A percentile compares a stretch with the other conserved stretches of the same genome.
phyloP scores from a whole-genome alignment of 2,888 invertebrate species.

The Caenorhabditis auriculariae region DNA sequence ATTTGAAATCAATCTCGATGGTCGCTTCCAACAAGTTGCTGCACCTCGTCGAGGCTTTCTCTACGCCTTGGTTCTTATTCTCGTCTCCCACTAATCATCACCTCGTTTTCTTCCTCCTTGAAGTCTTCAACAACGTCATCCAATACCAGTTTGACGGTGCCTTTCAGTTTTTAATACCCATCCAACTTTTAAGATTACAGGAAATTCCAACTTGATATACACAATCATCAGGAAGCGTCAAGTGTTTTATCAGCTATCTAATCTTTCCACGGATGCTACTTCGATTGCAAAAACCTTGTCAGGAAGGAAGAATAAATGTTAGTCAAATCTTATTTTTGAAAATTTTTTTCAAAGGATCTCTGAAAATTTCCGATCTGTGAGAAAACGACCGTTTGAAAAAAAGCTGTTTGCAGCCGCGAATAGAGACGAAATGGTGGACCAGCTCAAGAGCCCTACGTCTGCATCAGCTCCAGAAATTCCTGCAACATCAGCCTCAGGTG shows the following conservation, averaged over 20 bases:
- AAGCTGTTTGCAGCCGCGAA: slow-evolving; percentile 12
- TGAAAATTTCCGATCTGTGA: background rate
- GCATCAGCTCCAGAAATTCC: slow-evolving; percentile 31
- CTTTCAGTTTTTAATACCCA: background rate
- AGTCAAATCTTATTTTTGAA: background rate
- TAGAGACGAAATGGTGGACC: slow-evolving; percentile 45
- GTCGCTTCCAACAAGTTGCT: slow-evolving; percentile 94
- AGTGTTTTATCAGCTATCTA: slow-evolving; percentile 95
- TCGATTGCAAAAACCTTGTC: slow-evolving; percentile 79
- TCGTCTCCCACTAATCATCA: slow-evolving; percentile 95
- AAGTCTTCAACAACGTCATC: slow-evolving; percentile 99
- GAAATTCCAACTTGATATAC: slow-evolving; percentile 97
- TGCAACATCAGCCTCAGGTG: slow-evolving; percentile 3
- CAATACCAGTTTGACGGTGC: slow-evolving; percentile 96
- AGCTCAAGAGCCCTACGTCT: slow-evolving; percentile 44
- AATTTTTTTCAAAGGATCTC: slow-evolving; percentile 6
- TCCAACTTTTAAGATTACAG: slow-evolving; percentile 66
- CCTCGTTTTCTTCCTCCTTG: slow-evolving; percentile 93
- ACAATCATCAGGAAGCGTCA: slow-evolving; percentile 97
- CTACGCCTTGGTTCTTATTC: slow-evolving; percentile 98
- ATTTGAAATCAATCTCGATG: slow-evolving; percentile 97
- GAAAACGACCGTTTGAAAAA: background rate
- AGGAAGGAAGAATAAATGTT: slow-evolving; percentile 62
- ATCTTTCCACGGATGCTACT: slow-evolving; percentile 87
- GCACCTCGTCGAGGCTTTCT: slow-evolving; percentile 79